Evolutionary conservation across 92 coral and sea anemone species (phyloP).

Genomic region (Palythoa caribaeorum): DNA sequence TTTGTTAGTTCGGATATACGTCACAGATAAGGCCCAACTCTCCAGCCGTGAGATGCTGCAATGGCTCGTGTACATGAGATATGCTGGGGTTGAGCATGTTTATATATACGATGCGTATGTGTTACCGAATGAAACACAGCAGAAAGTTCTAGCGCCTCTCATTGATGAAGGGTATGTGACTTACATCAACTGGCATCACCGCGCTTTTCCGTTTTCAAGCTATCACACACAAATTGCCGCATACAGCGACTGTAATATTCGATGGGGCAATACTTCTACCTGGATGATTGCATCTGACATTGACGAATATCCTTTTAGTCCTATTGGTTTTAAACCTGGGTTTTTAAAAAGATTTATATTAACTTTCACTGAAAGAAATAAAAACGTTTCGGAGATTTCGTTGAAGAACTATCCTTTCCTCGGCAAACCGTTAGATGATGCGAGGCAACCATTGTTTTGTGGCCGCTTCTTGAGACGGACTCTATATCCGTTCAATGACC

Average conservation of each 20-base stretch:
- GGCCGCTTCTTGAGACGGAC: slow-evolving; percentile 58
- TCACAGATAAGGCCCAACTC: slow-evolving; percentile 50
- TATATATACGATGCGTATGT: slow-evolving; percentile 64
- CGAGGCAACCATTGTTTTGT: slow-evolving; percentile 32
- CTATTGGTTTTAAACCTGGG: slow-evolving; percentile 17
- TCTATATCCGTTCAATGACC: slow-evolving; percentile 37
- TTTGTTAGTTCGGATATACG: slow-evolving; percentile 56
- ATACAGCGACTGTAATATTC: slow-evolving; percentile 40
- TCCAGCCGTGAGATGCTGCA: slow-evolving; percentile 62
- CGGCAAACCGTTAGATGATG: slow-evolving; percentile 59
- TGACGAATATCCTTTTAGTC: slow-evolving; percentile 60
- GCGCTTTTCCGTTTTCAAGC: slow-evolving; percentile 51
- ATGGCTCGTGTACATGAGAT: slow-evolving; percentile 60
- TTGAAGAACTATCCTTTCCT: slow-evolving; percentile 53
- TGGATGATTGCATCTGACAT: slow-evolving; percentile 57
- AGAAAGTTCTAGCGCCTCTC: slow-evolving; percentile 52
- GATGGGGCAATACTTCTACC: slow-evolving; percentile 3
- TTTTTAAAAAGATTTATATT: slow-evolving; percentile 44
- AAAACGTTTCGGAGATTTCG: slow-evolving; percentile 45
- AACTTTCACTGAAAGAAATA: not conserved
- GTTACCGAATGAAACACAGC: slow-evolving; percentile 45
- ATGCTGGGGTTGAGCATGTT: slow-evolving; percentile 64
- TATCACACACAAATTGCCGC: slow-evolving; percentile 56
- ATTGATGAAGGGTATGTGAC: slow-evolving; percentile 55
- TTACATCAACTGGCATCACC: slow-evolving; percentile 56